phyloP scores from a whole-genome alignment of 2,797 vertebrate species.

The Tokudaia tokunoshimensis region DNA sequence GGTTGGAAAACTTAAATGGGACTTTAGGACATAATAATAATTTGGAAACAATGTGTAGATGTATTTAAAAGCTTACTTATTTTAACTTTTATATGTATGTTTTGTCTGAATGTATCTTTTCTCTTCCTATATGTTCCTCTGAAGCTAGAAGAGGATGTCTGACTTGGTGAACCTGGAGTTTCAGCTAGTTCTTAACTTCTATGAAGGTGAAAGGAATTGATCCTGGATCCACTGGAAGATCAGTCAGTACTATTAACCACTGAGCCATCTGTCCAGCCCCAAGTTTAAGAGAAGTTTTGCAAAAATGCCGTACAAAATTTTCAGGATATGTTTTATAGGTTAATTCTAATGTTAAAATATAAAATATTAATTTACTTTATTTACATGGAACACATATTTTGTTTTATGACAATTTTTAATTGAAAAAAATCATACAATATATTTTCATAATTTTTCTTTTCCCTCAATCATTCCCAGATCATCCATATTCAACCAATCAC shows the following conservation, averaged over 20 bases:
- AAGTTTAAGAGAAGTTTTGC: background rate
- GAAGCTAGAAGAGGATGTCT: background rate
- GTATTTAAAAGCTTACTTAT: background rate
- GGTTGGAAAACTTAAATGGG: background rate
- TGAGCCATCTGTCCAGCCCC: background rate
- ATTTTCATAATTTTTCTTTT: background rate
- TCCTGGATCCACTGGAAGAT: background rate
- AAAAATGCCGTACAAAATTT: background rate
- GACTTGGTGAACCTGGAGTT: background rate
- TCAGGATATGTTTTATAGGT: background rate
- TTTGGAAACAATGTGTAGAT: background rate
- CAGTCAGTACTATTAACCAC: background rate
- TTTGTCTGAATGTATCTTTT: background rate
- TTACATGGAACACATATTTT: background rate
- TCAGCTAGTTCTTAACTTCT: background rate
- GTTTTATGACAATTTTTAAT: background rate
- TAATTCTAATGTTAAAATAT: background rate
- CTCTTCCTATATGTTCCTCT: background rate
- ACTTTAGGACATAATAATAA: background rate
- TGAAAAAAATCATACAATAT: background rate
- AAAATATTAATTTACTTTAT: constrained; percentile 2
- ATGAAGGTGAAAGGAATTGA: background rate
- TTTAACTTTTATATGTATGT: background rate
- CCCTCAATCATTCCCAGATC: background rate
- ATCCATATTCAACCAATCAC: background rate